Conservation (phyloP, 64 coral and sea anemone species). For the Cladopsammia gracilis region DNA sequence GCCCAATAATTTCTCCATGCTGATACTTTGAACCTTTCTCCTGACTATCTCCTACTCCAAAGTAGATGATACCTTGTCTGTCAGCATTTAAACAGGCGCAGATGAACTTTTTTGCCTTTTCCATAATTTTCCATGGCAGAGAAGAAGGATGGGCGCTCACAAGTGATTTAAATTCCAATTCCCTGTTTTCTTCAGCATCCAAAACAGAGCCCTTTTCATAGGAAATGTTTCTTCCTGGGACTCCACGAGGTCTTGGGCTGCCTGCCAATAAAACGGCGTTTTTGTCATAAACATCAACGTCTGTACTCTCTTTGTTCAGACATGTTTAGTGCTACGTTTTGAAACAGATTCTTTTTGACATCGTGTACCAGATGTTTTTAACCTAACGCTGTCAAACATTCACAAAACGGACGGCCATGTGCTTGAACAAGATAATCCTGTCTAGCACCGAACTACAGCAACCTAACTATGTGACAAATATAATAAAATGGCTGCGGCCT, state of each 20-base stretch:
- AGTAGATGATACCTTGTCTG: conserved; percentile 31
- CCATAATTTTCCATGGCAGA: conserved; percentile 61
- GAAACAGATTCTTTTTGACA: too few relatives aligned
- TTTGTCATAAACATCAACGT: too few relatives aligned
- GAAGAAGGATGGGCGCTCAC: background rate
- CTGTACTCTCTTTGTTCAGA: too few relatives aligned
- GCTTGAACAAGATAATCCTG: too few relatives aligned
- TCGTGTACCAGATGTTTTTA: too few relatives aligned
- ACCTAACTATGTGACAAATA: too few relatives aligned
- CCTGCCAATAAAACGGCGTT: background rate
- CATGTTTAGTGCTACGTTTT: too few relatives aligned
- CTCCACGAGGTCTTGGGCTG: conserved; percentile 16
- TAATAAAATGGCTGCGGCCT: too few relatives aligned
- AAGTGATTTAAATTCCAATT: conserved; percentile 48
- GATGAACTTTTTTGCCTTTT: conserved; percentile 65
- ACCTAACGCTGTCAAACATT: too few relatives aligned
- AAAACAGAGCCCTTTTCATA: conserved; percentile 27
- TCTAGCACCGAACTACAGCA: too few relatives aligned
- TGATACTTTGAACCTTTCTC: conserved; percentile 31
- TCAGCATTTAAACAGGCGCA: conserved; percentile 60
- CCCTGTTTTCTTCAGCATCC: conserved; percentile 48
- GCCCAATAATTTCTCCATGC: conserved; percentile 47
- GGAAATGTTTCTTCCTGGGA: background rate
- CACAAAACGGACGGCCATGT: too few relatives aligned
- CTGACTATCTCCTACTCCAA: conserved; percentile 57